Base-by-base conservation (phyloP, 2,888 invertebrate genomes). In the Noctua pronuba region DNA sequence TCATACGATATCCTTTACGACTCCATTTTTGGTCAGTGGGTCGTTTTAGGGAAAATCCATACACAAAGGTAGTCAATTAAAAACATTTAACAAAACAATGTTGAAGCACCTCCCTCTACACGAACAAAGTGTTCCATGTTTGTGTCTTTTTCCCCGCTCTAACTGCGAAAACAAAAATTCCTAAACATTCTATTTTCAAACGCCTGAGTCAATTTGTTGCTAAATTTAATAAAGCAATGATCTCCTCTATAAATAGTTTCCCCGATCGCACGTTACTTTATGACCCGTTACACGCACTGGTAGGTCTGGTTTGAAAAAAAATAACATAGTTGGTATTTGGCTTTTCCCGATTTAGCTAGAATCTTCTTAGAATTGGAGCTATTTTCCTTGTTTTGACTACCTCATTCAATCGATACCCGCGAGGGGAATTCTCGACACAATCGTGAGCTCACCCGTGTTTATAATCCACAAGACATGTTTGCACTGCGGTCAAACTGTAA, bases 181-280 rank as follows among this genome's bases (percentile, higher is more conserved):
- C 13, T 28, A n/a, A 62, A 49, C 21, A 41, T 31, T 35, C 2
- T 18, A 7, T 31, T 16, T 46, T 24, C 28, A 74, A 81, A 28
- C 2, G 4, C 6, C 28, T 70, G 16, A 49, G 1, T 68, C 16
- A 2, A 49, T 41, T 64, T 18, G 3, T 68, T 38, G 38, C 35
- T 64, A 58, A 77, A 82, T 58, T 58, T 24, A 81, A 69, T 58
- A 18, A 72, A 60, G 21, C n/a, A n/a, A 38, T 38, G 2, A 41
- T 49, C n/a, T 49, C 13, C 7, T 72, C 58, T 69, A 46, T 68
- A 52, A 62, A 80, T 80, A 68, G 71, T 28, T 58, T 49, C 13
- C 16, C n/a, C 46, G 60, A 24, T 38, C 4, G 2, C 55, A 55
- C 41, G 16, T 71, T 24, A 28, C 3, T 41, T 38, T 31, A 41